phyloP scores from a whole-genome alignment of 2,113 vertebrate species.

The Anarrhichthys ocellatus region DNA sequence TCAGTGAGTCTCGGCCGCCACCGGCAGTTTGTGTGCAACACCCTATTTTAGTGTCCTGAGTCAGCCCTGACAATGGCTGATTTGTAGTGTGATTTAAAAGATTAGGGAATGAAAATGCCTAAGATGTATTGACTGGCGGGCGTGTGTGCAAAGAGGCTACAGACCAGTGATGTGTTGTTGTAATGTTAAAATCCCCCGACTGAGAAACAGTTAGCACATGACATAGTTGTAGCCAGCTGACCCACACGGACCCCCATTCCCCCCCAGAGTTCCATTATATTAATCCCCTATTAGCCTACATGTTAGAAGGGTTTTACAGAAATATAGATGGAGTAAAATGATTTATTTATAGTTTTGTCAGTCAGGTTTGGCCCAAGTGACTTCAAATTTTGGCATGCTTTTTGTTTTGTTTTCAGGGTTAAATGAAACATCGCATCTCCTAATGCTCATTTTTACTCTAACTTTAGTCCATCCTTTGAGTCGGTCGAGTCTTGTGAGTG shows the following conservation, averaged over 20 bases:
- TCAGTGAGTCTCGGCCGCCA: slow-evolving; percentile 1
- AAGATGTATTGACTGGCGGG: slow-evolving; percentile 46
- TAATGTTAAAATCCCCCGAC: slow-evolving; percentile 22
- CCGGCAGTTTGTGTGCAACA: slow-evolving; percentile 17
- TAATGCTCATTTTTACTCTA: neutral
- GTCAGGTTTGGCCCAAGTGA: neutral
- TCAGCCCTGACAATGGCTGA: slow-evolving; percentile 42
- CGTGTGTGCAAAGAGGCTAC: slow-evolving; percentile 1
- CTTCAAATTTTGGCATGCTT: neutral
- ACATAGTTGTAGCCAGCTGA: slow-evolving; percentile 16
- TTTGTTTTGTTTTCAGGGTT: neutral
- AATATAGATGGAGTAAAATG: neutral
- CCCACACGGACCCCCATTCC: neutral
- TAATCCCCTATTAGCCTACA: slow-evolving; percentile 4
- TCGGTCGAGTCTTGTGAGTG: neutral
- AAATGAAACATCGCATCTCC: neutral
- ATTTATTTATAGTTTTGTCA: neutral
- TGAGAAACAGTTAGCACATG: slow-evolving; percentile 13
- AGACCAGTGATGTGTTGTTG: neutral
- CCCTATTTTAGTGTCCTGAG: slow-evolving; percentile 38
- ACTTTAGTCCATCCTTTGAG: neutral
- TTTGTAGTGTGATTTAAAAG: slow-evolving; percentile 57
- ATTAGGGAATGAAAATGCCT: slow-evolving; percentile 53
- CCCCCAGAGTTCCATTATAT: neutral
- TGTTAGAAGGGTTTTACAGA: neutral